Evolutionary conservation across 35 echinoderm and acorn worm genomes (phyloP).

Genomic region (Apostichopus japonicus): DNA sequence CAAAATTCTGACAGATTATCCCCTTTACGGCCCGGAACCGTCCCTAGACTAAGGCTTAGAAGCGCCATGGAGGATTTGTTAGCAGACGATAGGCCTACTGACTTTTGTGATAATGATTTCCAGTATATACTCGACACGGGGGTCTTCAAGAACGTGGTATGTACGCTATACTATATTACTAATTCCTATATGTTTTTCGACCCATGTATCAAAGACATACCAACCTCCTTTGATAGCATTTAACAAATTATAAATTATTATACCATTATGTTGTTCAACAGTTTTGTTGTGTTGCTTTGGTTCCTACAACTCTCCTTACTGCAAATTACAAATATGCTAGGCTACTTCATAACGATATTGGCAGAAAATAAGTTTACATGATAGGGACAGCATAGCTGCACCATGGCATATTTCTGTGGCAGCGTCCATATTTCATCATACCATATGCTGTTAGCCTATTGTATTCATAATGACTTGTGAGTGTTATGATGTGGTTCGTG

Average conservation of each 20-base stretch:
- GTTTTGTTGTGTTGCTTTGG: too few relatives aligned
- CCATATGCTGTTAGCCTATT: neutral
- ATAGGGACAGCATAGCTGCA: too few relatives aligned
- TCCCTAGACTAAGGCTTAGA: constrained; percentile 64
- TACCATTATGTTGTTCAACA: too few relatives aligned
- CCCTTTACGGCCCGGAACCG: constrained; percentile 62
- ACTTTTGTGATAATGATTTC: constrained; percentile 56
- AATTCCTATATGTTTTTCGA: neutral
- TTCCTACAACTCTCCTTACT: too few relatives aligned
- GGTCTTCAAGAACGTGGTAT: constrained; percentile 64
- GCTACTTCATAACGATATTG: too few relatives aligned
- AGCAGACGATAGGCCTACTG: constrained; percentile 59
- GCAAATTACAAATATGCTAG: too few relatives aligned
- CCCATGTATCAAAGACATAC: neutral
- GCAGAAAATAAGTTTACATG: too few relatives aligned
- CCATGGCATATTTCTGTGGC: neutral
- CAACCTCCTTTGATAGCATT: neutral
- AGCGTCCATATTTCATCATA: neutral
- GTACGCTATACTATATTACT: constrained; percentile 11
- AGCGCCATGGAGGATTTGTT: constrained; percentile 70
- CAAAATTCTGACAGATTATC: constrained; percentile 65
- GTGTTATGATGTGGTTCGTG: too few relatives aligned
- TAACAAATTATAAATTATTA: too few relatives aligned
- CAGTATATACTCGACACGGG: constrained; percentile 58
- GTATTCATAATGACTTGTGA: too few relatives aligned